Percentiles rank a stretch among this genome's conserved stretches.
Evolutionary conservation across 2,113 vertebrate genomes (phyloP).

Genomic region (Garra rufa): DNA sequence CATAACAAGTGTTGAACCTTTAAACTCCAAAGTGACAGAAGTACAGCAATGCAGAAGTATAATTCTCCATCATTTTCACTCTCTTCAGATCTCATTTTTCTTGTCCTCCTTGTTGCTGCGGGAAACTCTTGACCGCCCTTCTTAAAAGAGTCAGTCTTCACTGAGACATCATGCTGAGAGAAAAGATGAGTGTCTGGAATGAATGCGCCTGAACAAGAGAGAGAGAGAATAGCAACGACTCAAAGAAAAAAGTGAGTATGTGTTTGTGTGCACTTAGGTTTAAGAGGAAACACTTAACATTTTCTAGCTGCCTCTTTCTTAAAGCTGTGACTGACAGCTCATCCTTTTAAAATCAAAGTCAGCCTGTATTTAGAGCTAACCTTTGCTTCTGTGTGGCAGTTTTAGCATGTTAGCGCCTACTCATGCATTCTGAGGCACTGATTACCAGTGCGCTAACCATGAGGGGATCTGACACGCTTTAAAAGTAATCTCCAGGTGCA

Average conservation of each 20-base stretch:
- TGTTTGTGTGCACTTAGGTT: neutral
- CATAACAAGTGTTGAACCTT: neutral
- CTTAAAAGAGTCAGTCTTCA: slow-evolving; percentile 21
- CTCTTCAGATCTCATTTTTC: slow-evolving; percentile 13
- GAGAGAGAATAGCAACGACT: neutral
- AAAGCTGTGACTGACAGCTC: slow-evolving; percentile 31
- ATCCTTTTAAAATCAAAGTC: slow-evolving; percentile 18
- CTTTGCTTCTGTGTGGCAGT: slow-evolving; percentile 32
- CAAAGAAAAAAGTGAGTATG: no score
- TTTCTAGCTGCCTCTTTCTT: slow-evolving; percentile 3
- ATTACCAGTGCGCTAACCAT: slow-evolving; percentile 8
- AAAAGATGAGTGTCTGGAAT: slow-evolving; percentile 9
- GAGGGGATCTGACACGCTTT: slow-evolving; percentile 17
- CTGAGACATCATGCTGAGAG: slow-evolving; percentile 16
- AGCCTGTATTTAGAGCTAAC: slow-evolving; percentile 25
- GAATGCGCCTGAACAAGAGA: neutral
- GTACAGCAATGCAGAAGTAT: slow-evolving; percentile 5
- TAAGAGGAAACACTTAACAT: slow-evolving; percentile 27
- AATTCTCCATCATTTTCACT: slow-evolving; percentile 17
- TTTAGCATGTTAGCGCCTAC: slow-evolving; percentile 7
- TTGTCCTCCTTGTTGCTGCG: slow-evolving; percentile 5
- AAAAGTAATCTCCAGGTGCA: slow-evolving; percentile 29
- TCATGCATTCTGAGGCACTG: slow-evolving; percentile 8
- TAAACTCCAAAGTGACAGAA: slow-evolving; percentile 6
- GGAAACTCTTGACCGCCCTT: neutral